These are phyloP conservation scores for Malthinus flaveolus DNA, from an alignment of 2,888 invertebrate genomes.

Conservation along the genomic window DNA sequence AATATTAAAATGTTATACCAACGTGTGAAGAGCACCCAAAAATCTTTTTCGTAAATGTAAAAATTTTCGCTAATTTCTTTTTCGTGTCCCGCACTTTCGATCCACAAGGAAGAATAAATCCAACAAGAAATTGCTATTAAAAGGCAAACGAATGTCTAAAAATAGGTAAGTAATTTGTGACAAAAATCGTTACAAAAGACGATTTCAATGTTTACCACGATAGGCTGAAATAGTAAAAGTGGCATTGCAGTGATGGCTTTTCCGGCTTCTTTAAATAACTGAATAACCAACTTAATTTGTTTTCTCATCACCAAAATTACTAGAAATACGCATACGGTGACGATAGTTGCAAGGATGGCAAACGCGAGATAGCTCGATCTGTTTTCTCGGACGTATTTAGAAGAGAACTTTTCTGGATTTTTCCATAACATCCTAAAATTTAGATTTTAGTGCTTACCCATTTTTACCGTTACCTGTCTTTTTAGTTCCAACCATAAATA, in stretches of 20 bases:
- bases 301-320: slow-evolving; percentile 58
- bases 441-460: neutral
- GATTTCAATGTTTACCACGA: slow-evolving; percentile 56
- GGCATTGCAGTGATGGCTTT: slow-evolving; percentile 68
- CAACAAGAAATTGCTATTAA: slow-evolving; percentile 56
- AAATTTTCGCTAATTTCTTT: slow-evolving; percentile 35
- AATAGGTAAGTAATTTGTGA: slow-evolving; percentile 56
- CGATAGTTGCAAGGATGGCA: slow-evolving; percentile 60
- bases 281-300: slow-evolving; percentile 64
- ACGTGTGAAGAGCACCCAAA: slow-evolving; percentile 36
- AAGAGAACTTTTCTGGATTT: slow-evolving; percentile 18
- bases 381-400: slow-evolving; percentile 2
- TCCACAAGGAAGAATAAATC: slow-evolving; percentile 61
- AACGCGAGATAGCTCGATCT: slow-evolving; percentile 21
- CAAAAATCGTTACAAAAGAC: slow-evolving; percentile 54
- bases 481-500: slow-evolving; percentile 59
- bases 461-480: neutral
- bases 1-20: slow-evolving; percentile 58
- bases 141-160: slow-evolving; percentile 42
- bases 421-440: slow-evolving; percentile 54
- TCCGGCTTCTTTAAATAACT: slow-evolving; percentile 68
- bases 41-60: slow-evolving; percentile 52
- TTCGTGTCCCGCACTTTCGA: slow-evolving; percentile 63
- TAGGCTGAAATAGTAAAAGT: slow-evolving; percentile 61
- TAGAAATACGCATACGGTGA: slow-evolving; percentile 60